Evolutionary conservation across 2,888 invertebrate species (phyloP), one percentile per base, ranked within the genome.

Genomic region (Netelia inedita): DNA sequence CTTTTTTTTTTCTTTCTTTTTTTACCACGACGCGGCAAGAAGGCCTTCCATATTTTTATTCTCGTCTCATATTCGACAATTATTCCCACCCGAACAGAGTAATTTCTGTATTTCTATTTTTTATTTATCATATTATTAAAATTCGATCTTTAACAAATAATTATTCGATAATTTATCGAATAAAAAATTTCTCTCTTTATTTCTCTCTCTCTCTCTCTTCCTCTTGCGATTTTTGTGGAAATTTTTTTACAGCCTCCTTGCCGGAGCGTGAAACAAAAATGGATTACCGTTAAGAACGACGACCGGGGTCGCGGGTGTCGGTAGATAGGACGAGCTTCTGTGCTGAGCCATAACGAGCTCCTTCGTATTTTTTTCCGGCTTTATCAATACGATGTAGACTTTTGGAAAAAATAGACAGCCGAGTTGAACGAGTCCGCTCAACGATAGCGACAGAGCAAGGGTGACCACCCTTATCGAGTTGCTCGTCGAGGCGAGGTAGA

Each of bases 341-440:
- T 91, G 92, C 28, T 91, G 90, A 0, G 91, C 89, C 95, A 95
- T 95, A 10, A 95, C 95, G 1, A 94, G 94, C 86, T 95, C 95
- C 83, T 94, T 94, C 0, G 95, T 95, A 89, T 95, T 95, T 90
- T 95, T 95, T 87, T 95, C 94, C 1, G 95, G 95, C 82, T 94
- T 94, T 87, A 94, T 93, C 35, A 95, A 91, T 2, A 95, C 95
- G 69, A 95, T 94, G 92, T 95, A 95, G 9, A 95, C 92, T 89
- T 95, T 95, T 0, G 95, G 95, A 53, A 95, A 93, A 88, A 95
- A 95, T 16, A 95, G 91, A 83, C 95, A 95, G 6, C 93, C 93
- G 55, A 95, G 90, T 85, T 95, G 95, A 2, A 95, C 95, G 75
- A 95, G 92, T 0, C 94, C 95, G 88, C 95, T 95, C 5, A 95